phyloP scores from a whole-genome alignment of 2,113 vertebrate species.

The Mormyrus lacerda region DNA sequence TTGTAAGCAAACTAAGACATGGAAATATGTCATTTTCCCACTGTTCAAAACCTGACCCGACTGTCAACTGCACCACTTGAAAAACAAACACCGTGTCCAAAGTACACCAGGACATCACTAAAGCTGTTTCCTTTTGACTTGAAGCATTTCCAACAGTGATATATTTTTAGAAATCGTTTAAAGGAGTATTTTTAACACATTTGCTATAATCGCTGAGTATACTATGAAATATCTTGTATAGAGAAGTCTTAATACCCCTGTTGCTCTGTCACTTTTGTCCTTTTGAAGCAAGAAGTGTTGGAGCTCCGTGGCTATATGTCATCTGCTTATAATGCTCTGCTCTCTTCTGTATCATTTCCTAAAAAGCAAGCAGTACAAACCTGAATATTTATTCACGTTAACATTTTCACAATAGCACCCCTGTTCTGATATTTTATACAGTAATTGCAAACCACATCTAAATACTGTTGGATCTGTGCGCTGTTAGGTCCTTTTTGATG shows the following conservation, averaged over 20 bases:
- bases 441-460: background rate
- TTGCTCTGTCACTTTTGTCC: background rate
- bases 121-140: background rate
- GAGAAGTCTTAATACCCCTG: background rate
- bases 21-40: background rate
- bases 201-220: background rate
- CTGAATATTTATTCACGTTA: background rate
- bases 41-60: background rate
- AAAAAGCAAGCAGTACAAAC: background rate
- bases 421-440: background rate
- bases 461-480: background rate
- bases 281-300: slow-evolving; percentile 5
- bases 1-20: background rate
- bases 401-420: background rate
- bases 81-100: background rate
- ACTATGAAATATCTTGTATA: background rate
- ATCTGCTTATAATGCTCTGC: background rate
- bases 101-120: background rate
- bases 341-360: background rate
- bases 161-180: background rate
- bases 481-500: background rate
- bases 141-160: background rate
- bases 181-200: background rate
- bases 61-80: background rate
- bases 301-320: background rate